Evolutionary conservation across 1,140 invertebrate genomes (phyloP).

Genomic region (Cotesia typhae): DNA sequence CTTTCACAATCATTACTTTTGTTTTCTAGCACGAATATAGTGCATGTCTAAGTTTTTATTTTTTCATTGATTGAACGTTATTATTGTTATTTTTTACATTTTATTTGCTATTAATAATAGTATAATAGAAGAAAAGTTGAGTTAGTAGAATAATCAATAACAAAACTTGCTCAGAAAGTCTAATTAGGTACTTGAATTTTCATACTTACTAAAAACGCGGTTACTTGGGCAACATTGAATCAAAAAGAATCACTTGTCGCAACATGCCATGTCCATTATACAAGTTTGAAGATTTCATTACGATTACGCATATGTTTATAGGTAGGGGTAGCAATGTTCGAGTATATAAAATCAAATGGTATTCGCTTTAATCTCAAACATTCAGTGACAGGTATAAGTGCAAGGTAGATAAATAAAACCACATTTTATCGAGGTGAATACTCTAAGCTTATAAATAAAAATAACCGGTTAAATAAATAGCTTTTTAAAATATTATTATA

Average conservation of each 20-base stretch:
- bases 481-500: too few relatives aligned
- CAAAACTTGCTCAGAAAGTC: too few relatives aligned
- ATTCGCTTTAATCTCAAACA: conserved; percentile 14
- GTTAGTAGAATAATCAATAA: too few relatives aligned
- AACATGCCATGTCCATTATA: conserved; percentile 13
- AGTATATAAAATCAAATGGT: conserved; percentile 32
- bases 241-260: conserved; percentile 28
- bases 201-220: conserved; percentile 13
- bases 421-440: conserved; percentile 4
- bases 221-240: conserved; percentile 29
- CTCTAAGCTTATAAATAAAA: not conserved
- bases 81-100: not conserved
- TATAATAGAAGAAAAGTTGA: too few relatives aligned
- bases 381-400: conserved; percentile 34
- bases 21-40: conserved; percentile 9
- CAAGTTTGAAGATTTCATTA: conserved; percentile 9
- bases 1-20: conserved; percentile 45
- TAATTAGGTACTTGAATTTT: conserved; percentile 3
- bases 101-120: not conserved
- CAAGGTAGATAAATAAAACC: conserved; percentile 4
- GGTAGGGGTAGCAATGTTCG: conserved; percentile 17
- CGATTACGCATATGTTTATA: conserved; percentile 12
- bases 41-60: not conserved
- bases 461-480: too few relatives aligned
- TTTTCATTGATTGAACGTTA: not conserved